A percentile compares a stretch with the other conserved stretches of the same genome.
These are phyloP conservation scores for Molanna angustata DNA, from an alignment of 2,888 invertebrate genomes.

Conservation along the genomic window DNA sequence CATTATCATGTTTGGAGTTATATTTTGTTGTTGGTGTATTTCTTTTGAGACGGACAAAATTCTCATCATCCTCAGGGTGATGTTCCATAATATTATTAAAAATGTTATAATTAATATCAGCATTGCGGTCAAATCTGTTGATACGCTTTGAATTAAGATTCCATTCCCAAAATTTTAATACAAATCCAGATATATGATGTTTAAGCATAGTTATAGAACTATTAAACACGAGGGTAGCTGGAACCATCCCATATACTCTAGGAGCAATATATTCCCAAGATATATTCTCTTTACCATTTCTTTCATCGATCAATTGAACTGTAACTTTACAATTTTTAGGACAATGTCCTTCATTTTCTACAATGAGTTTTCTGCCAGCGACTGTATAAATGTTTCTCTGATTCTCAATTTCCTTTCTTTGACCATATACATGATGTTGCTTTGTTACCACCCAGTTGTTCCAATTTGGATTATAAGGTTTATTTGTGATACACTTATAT, in stretches of 20 bases:
- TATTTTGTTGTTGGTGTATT: conserved; percentile 22
- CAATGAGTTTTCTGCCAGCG: conserved; percentile 62
- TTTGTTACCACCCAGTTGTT: conserved; percentile 44
- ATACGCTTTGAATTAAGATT: conserved; percentile 44
- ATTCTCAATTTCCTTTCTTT: conserved; percentile 55
- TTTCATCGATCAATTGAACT: conserved; percentile 56
- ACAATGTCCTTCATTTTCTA: conserved; percentile 70
- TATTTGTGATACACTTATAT: conserved; percentile 44
- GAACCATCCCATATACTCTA: conserved; percentile 69
- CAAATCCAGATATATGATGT: conserved; percentile 67
- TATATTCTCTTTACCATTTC: conserved; percentile 52
- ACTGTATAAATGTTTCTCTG: conserved; percentile 58
- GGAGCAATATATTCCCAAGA: conserved; percentile 62
- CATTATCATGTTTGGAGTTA: conserved; percentile 44
- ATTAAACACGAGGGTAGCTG: conserved; percentile 64
- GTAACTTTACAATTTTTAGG: conserved; percentile 66
- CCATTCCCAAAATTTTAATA: conserved; percentile 83
- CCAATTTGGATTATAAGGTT: conserved; percentile 37
- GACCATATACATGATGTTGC: conserved; percentile 54
- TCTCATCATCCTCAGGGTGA: conserved; percentile 11
- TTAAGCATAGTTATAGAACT: conserved; percentile 46
- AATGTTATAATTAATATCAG: conserved; percentile 42
- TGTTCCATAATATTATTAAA: conserved; percentile 40
- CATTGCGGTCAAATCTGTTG: conserved; percentile 30
- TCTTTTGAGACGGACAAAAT: conserved; percentile 18